Evolutionary conservation across 1,140 invertebrate genomes (phyloP), one percentile per base, ranked within the genome.

Genomic region (Orius insidiosus): DNA sequence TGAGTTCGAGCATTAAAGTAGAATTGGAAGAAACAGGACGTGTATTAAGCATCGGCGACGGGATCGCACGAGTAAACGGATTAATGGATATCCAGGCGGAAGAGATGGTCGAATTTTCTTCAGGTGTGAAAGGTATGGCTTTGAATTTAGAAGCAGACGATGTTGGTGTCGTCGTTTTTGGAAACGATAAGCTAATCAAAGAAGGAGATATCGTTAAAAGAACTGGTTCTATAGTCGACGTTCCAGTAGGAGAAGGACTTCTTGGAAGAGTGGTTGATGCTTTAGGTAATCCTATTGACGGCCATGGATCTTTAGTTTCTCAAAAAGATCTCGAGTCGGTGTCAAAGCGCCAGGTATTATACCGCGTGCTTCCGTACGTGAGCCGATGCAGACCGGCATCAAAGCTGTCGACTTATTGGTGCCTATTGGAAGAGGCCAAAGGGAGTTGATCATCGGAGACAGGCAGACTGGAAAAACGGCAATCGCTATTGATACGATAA

Each of bases 41-140:
- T 59, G 96, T 99, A 52, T 69, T 99, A 60, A 96, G 90, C 63
- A 98, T 99, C 75, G 95, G 95, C 78, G 96, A 99, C 69, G 96
- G 96, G 93, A 99, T 99, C 66, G 95, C 95, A 63, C 92, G 95
- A 84, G 94, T 99, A 5, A 98, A 98, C 76, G 96, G 96, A 39
- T 74, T 99, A 53, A 98, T 97, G 66, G 98, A 99, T 71, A 97
- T 98, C 65, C 95, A 99, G 69, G 95, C 94, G 51, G 96, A 98
- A 70, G 96, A 99, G 80, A 99, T 99, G 95, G 95, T 99, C 70
- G 95, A 99, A 76, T 99, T 99, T 68, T 97, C 93, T 55, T 95
- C 92, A 49, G 96, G 96, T 44, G 70, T 99, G n/a, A 96, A 97
- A 85, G 95, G 96, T 68, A 99, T 99, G 95, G 95, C 95, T 56